Evolutionary conservation across 2,113 vertebrate species (phyloP), one percentile per base, ranked within the genome.

Genomic region (Stigmatopora argus): DNA sequence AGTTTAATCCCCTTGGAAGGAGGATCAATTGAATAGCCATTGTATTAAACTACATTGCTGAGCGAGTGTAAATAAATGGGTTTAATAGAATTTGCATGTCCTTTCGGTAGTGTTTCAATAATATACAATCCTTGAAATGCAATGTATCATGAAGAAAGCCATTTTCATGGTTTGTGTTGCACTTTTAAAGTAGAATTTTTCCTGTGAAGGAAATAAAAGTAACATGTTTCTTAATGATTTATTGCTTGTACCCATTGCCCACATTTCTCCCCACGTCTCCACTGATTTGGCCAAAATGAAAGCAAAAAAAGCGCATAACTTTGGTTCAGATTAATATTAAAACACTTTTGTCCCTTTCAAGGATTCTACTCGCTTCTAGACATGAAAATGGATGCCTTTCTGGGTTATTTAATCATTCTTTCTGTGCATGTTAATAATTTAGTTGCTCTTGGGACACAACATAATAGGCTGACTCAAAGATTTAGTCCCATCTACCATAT

Each of bases 141-240:
- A 60, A 56, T 62, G 67, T 77, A 80, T 85, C 85, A 86, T 70
- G 62, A 68, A 83, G 73, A 57, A 77, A 41, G 49, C 56, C 31
- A 57, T 41, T 72, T 84, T 79, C 70, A 80, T 55, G 26, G 66
- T 35, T 51, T 64, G 26, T 58, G 12, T 65, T 13, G 9, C 19
- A 41, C 69, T 45, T 34, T 41, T 38, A 44, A 45, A 45, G 12
- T 59, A 62, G 35, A 6, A 26, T 69, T 71, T 78, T 38, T 73
- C 69, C 73, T 70, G 11, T 67, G 53, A 71, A 62, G 23, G 44
- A 65, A 71, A 64, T 71, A 45, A 41, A 57, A 65, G 49, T 18
- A 70, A 47, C 55, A 49, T 73, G 70, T 70, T 85, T 68, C 66
- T 86, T 63, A 78, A 77, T 86, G 75, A 78, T 85, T 85, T 79